Evolutionary conservation across 2,797 vertebrate species (phyloP).

Genomic region (Peromyscus melanophrys): DNA sequence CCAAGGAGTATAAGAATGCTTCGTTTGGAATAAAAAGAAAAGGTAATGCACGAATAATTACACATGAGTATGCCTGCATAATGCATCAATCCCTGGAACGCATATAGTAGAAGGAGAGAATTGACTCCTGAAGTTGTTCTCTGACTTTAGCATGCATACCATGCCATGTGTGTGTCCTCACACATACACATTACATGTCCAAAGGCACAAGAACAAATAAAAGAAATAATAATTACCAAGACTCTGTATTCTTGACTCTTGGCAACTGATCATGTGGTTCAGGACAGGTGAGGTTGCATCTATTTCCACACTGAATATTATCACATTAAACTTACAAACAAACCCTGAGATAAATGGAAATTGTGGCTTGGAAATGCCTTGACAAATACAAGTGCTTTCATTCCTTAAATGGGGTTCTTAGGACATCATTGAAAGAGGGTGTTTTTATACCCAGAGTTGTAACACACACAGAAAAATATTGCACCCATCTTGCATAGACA

Average conservation of each 20-base stretch:
- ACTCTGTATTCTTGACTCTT: neutral
- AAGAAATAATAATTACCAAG: neutral
- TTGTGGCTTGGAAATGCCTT: neutral
- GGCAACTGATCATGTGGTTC: neutral
- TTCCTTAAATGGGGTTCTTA: slow-evolving; percentile 7
- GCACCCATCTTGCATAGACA: neutral
- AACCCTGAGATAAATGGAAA: neutral
- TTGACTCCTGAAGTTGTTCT: no score
- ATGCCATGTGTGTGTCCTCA: no score
- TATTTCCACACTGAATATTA: neutral
- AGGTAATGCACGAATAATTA: neutral
- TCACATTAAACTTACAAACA: slow-evolving; percentile 14
- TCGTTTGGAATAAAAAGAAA: neutral
- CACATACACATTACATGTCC: no score
- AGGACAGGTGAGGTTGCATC: neutral
- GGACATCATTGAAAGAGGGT: neutral
- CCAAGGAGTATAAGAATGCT: neutral
- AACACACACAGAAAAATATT: neutral
- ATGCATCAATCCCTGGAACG: neutral
- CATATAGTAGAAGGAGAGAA: no score
- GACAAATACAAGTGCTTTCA: neutral
- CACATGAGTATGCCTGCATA: no score
- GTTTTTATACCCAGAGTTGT: slow-evolving; percentile 30
- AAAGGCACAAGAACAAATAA: neutral
- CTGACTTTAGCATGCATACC: no score